These are phyloP conservation scores for Bugula neritina DNA, from an alignment of 2,888 invertebrate genomes.

Conservation along the genomic window DNA sequence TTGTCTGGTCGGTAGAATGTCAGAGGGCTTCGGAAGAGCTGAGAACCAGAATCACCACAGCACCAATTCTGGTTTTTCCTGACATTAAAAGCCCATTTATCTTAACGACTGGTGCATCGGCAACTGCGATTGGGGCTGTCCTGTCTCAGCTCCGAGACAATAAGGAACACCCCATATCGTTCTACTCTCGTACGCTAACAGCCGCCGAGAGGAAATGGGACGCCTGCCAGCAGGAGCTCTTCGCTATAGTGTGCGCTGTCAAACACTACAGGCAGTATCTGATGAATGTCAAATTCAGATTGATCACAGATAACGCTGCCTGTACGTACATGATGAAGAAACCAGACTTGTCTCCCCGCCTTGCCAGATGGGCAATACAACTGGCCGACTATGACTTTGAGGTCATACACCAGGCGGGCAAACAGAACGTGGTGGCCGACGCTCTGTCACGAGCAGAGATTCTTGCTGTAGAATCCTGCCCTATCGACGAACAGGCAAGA, in stretches of 20 bases:
- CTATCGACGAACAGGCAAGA: neutral
- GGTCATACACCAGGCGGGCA: neutral
- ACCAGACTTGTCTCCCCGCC: neutral
- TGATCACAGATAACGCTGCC: neutral
- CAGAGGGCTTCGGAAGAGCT: neutral
- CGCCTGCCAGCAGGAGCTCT: neutral
- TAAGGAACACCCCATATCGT: constrained; percentile 8
- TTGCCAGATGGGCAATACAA: constrained; percentile 3
- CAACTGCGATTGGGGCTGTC: neutral
- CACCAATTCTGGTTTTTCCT: neutral
- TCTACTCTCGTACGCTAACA: neutral
- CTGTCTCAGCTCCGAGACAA: neutral
- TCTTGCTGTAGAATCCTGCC: neutral
- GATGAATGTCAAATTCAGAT: neutral
- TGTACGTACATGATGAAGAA: neutral
- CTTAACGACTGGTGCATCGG: neutral
- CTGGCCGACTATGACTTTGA: neutral
- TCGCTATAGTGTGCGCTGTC: neutral
- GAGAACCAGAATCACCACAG: neutral
- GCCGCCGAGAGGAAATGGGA: constrained; percentile 9
- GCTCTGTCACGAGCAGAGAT: neutral
- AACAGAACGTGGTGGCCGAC: neutral
- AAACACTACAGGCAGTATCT: constrained; percentile 11
- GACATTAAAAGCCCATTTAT: neutral
- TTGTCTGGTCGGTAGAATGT: neutral